These are phyloP conservation scores for Rostratula benghalensis DNA, from an alignment of 2,113 vertebrate species.

Conservation along the genomic window DNA sequence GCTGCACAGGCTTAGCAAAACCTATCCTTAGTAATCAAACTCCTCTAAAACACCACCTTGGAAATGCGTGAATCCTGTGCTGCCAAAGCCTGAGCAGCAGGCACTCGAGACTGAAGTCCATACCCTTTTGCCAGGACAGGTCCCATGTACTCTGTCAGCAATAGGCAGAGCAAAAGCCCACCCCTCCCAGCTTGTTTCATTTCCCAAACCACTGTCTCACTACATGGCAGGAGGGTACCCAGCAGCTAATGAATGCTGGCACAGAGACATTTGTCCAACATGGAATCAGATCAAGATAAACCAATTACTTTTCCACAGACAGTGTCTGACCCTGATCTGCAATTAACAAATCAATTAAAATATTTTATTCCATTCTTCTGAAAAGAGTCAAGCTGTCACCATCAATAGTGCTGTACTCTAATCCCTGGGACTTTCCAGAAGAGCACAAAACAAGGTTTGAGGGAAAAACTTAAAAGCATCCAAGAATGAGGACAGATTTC, in stretches of 20 bases:
- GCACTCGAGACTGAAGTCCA: not conserved
- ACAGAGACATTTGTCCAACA: not conserved
- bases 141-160: not conserved
- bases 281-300: not conserved
- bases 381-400: not conserved
- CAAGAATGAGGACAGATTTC: not conserved
- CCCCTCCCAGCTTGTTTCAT: not conserved
- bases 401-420: not conserved
- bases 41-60: not conserved
- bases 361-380: not conserved
- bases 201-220: not conserved
- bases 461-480: not conserved
- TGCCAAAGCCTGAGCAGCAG: not conserved
- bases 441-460: not conserved
- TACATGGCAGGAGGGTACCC: not conserved
- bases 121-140: not conserved
- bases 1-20: not conserved
- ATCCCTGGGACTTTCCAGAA: not conserved
- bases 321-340: not conserved
- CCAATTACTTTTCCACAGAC: not conserved
- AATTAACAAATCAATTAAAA: slow-evolving; percentile 36
- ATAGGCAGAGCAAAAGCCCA: not conserved
- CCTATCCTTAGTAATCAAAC: not conserved
- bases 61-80: not conserved
- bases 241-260: not conserved